Conservation (phyloP, 2,113 vertebrate species). For the Rhinolophus ferrumequinum region DNA sequence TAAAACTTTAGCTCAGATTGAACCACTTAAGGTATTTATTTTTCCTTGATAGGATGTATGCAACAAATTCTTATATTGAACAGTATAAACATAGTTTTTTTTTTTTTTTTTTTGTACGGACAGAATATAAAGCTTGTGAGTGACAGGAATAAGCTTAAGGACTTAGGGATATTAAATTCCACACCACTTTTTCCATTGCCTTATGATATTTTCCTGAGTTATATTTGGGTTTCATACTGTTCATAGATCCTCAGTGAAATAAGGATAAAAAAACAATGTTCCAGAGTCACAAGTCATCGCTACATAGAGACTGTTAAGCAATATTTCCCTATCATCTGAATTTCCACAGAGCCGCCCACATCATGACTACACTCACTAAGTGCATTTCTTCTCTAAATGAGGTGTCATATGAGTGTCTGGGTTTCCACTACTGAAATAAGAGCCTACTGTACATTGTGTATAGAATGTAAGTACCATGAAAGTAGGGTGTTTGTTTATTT, state of each 20-base stretch:
- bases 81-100: background rate
- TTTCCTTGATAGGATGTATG: background rate
- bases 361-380: background rate
- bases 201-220: background rate
- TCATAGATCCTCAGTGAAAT: background rate
- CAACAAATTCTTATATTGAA: background rate
- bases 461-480: background rate
- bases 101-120: too few relatives aligned
- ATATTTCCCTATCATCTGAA: background rate
- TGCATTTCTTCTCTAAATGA: background rate
- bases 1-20: background rate
- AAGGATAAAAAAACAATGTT: background rate
- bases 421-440: background rate
- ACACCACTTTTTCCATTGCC: background rate
- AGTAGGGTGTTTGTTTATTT: background rate
- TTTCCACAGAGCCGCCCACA: background rate
- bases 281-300: background rate
- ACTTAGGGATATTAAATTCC: background rate
- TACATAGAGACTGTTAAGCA: background rate
- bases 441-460: background rate
- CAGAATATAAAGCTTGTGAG: background rate
- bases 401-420: background rate
- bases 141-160: background rate
- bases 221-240: background rate
- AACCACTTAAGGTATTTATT: background rate